A percentile compares a stretch with the other conserved stretches of the same genome.
phyloP scores from a whole-genome alignment of 2,888 invertebrate species.

The Drosophila nigricruria region DNA sequence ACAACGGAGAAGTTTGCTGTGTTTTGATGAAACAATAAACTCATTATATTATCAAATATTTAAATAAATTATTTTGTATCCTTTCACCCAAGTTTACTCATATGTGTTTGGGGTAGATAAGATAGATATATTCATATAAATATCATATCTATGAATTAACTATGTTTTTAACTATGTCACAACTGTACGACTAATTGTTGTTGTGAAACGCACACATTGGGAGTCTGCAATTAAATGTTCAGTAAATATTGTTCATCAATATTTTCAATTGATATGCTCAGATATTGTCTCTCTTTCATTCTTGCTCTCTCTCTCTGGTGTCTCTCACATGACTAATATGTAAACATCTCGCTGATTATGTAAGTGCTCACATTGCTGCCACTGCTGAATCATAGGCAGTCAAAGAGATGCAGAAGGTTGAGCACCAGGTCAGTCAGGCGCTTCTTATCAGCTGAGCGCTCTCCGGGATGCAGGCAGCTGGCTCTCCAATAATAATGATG shows the following conservation, averaged over 20 bases:
- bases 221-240: slow-evolving; percentile 59
- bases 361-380: slow-evolving; percentile 46
- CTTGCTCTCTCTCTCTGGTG: neutral
- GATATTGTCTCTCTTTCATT: slow-evolving; percentile 9
- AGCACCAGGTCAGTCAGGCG: slow-evolving; percentile 42
- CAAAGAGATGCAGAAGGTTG: slow-evolving; percentile 40
- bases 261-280: slow-evolving; percentile 6
- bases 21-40: too few species aligned
- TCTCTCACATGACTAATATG: slow-evolving; percentile 24
- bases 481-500: slow-evolving; percentile 3
- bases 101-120: too few species aligned
- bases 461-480: slow-evolving; percentile 4
- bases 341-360: slow-evolving; percentile 51
- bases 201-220: slow-evolving; percentile 24
- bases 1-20: slow-evolving; percentile 82
- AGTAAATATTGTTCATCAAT: slow-evolving; percentile 62
- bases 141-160: neutral
- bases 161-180: neutral
- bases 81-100: too few species aligned
- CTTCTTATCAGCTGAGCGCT: slow-evolving; percentile 43
- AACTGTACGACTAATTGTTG: slow-evolving; percentile 21
- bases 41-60: too few species aligned
- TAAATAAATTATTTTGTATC: too few species aligned
- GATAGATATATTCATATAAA: slow-evolving; percentile 5
- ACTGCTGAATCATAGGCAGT: slow-evolving; percentile 57